Evolutionary conservation across 2,797 vertebrate genomes (phyloP).

Genomic region (Pristis pectinata): DNA sequence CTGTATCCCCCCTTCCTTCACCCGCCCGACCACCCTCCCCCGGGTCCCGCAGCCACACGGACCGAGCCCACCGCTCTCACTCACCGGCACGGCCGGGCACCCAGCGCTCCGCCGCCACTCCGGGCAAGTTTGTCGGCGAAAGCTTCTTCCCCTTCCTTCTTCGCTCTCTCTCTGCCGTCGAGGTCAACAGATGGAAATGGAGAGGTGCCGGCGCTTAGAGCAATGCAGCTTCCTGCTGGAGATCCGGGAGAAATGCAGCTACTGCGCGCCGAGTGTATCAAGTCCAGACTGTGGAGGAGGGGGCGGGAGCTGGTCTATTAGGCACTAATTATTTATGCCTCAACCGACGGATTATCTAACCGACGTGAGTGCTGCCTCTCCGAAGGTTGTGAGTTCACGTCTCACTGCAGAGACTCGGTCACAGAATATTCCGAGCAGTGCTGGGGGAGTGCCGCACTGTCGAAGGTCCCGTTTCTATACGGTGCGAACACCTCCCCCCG

Average conservation of each 20-base stretch:
- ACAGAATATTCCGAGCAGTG: too few species aligned
- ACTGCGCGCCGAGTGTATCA: too few species aligned
- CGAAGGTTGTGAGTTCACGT: too few species aligned
- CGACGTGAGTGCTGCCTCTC: too few species aligned
- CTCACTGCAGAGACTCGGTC: too few species aligned
- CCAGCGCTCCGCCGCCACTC: not conserved
- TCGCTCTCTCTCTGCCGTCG: not conserved
- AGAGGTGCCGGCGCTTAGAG: not conserved
- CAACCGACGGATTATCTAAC: too few species aligned
- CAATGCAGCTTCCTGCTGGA: constrained; percentile 39
- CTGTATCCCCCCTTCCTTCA: not conserved
- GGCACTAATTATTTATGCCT: too few species aligned
- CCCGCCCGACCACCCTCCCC: not conserved
- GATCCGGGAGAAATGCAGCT: constrained; percentile 46
- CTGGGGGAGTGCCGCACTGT: too few species aligned
- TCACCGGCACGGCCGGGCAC: not conserved
- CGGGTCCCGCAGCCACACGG: not conserved
- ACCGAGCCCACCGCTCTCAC: not conserved
- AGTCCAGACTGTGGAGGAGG: too few species aligned
- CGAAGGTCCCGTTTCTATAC: not conserved
- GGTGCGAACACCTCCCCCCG: too few species aligned
- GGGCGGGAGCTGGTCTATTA: not conserved
- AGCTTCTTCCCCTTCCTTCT: not conserved
- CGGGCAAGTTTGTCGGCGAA: not conserved
- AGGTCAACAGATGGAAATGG: constrained; percentile 30